Evolutionary conservation across 1,140 invertebrate genomes (phyloP).

Genomic region (Pseudomyrmex concolor): DNA sequence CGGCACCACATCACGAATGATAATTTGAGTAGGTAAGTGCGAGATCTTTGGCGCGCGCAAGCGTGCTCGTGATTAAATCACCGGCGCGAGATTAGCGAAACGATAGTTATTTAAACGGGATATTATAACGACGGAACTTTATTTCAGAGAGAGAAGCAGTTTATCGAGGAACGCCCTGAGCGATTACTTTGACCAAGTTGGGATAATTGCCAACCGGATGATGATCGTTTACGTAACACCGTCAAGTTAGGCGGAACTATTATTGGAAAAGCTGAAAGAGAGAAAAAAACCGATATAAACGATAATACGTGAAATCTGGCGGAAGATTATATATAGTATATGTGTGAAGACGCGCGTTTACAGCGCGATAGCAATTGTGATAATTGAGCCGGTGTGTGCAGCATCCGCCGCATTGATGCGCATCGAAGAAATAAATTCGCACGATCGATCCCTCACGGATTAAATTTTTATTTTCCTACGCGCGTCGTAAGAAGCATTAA

Average conservation of each 20-base stretch:
- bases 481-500: not conserved
- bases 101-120: constrained; percentile 9
- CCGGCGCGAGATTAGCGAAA: constrained; percentile 4
- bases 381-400: constrained; percentile 3
- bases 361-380: constrained; percentile 4
- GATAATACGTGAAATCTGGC: not conserved
- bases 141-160: constrained; percentile 13
- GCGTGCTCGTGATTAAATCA: constrained; percentile 16
- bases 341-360: not conserved
- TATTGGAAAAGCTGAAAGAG: not conserved
- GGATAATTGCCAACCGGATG: constrained; percentile 44
- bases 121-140: constrained; percentile 29
- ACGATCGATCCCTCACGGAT: not conserved
- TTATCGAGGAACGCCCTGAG: constrained; percentile 45
- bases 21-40: constrained; percentile 6
- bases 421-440: not conserved
- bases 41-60: not conserved
- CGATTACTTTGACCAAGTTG: constrained; percentile 38
- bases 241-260: constrained; percentile 33
- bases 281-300: not conserved
- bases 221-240: constrained; percentile 35
- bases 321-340: not conserved
- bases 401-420: not conserved
- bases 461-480: constrained; percentile 22
- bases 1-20: constrained; percentile 19